Conservation (phyloP, 2,113 vertebrate genomes). For the Neomonachus schauinslandi region DNA sequence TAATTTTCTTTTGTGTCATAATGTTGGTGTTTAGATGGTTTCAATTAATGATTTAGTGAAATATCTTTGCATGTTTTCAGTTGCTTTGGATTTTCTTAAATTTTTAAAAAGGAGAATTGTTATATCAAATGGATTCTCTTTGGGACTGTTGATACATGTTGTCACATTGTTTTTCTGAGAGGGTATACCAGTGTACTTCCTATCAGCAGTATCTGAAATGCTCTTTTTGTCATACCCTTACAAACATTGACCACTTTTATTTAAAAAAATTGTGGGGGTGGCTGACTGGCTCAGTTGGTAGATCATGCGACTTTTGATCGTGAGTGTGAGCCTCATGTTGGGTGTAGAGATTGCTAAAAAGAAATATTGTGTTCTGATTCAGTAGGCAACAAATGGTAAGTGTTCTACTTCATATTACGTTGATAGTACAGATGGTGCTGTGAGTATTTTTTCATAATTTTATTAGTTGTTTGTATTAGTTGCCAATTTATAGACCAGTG, state of each 20-base stretch:
- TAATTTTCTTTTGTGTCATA: neutral
- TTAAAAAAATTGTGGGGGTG: neutral
- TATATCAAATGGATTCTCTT: conserved; percentile 15
- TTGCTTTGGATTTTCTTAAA: conserved; percentile 39
- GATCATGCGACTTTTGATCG: neutral
- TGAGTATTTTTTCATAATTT: conserved; percentile 42
- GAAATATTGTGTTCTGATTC: neutral
- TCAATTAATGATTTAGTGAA: neutral
- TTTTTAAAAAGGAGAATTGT: conserved; percentile 17
- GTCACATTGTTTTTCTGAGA: neutral
- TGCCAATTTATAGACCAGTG: neutral
- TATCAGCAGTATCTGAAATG: neutral
- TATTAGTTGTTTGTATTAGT: conserved; percentile 11
- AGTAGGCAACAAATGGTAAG: neutral
- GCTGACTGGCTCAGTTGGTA: neutral
- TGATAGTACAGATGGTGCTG: neutral
- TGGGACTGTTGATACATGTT: neutral
- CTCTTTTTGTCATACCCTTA: neutral
- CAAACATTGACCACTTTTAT: neutral
- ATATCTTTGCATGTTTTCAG: conserved; percentile 35
- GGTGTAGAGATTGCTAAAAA: neutral
- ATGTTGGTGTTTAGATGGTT: conserved; percentile 12
- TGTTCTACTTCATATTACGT: conserved; percentile 16
- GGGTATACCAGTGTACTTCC: neutral
- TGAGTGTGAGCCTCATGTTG: neutral